These are phyloP conservation scores for Pristionchus mayeri DNA, from an alignment of 2,888 invertebrate genomes.

Conservation along the genomic window DNA sequence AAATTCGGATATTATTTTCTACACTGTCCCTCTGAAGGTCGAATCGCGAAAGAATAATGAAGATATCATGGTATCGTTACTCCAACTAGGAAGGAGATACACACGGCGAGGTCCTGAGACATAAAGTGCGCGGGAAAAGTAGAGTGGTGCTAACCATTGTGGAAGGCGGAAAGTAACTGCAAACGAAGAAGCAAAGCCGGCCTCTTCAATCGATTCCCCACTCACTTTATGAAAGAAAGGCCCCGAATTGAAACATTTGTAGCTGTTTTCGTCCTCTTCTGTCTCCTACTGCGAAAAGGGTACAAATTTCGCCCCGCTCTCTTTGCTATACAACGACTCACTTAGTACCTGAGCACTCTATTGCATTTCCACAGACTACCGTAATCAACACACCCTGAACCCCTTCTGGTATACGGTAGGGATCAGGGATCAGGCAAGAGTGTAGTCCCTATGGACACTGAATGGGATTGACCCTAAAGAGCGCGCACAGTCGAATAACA, in stretches of 20 bases:
- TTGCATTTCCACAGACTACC: not conserved
- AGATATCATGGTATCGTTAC: too few relatives aligned
- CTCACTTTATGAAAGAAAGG: not conserved
- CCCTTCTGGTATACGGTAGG: too few relatives aligned
- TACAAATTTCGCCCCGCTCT: constrained; percentile 11
- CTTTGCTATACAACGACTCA: too few relatives aligned
- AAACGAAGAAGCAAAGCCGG: too few relatives aligned
- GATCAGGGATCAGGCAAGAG: not conserved
- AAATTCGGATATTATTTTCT: too few relatives aligned
- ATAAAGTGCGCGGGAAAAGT: not conserved
- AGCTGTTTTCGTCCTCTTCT: constrained; percentile 19
- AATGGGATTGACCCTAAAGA: not conserved
- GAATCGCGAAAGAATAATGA: too few relatives aligned
- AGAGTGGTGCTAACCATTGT: not conserved
- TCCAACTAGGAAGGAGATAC: too few relatives aligned
- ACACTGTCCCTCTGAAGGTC: too few relatives aligned
- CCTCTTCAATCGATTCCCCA: not conserved
- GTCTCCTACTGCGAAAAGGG: not conserved
- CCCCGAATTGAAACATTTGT: constrained; percentile 24
- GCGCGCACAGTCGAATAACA: not conserved
- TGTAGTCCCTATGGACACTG: not conserved
- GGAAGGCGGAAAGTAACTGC: too few relatives aligned
- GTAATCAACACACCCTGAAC: not conserved
- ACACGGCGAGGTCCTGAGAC: too few relatives aligned
- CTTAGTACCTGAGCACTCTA: too few relatives aligned